phyloP scores from a whole-genome alignment of 2,888 invertebrate species.

The Scaptomyza tumidula region DNA sequence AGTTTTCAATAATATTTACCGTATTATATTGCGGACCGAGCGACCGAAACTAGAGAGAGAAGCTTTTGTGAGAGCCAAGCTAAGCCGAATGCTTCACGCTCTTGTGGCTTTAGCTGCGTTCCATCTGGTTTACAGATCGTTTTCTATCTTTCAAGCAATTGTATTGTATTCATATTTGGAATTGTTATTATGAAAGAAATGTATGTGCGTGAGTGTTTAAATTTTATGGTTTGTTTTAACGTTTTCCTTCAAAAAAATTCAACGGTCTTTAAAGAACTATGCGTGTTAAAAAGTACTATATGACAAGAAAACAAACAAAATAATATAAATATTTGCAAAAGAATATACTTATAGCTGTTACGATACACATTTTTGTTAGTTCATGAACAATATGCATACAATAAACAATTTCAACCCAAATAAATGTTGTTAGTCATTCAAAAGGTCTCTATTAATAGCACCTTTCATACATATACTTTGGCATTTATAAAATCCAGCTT shows the following conservation, averaged over 20 bases:
- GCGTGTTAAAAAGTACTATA: not conserved
- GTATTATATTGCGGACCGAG: conserved; percentile 54
- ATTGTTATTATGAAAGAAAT: conserved; percentile 19
- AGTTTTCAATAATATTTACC: conserved; percentile 70
- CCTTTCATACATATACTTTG: not conserved
- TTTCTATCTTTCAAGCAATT: conserved; percentile 46
- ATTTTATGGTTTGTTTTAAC: conserved; percentile 14
- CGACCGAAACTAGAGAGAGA: not conserved
- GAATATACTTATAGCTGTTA: not conserved
- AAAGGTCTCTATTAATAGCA: not conserved
- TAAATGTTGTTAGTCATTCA: not conserved
- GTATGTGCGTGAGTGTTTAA: conserved; percentile 2
- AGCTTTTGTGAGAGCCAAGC: not conserved
- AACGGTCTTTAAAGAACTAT: too few relatives aligned
- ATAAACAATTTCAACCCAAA: not conserved
- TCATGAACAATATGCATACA: not conserved
- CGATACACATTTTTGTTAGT: not conserved
- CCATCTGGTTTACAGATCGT: conserved; percentile 56
- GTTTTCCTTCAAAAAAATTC: conserved; percentile 9
- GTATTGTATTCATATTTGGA: conserved; percentile 5
- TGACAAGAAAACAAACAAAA: not conserved
- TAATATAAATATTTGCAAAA: not conserved
- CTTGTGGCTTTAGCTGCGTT: conserved; percentile 38
- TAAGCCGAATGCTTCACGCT: conserved; percentile 32
- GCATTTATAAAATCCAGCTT: not conserved